A percentile compares a stretch with the other conserved stretches of the same genome.
Evolutionary conservation across 2,113 vertebrate genomes (phyloP).

Genomic region (Clarias batrachus): DNA sequence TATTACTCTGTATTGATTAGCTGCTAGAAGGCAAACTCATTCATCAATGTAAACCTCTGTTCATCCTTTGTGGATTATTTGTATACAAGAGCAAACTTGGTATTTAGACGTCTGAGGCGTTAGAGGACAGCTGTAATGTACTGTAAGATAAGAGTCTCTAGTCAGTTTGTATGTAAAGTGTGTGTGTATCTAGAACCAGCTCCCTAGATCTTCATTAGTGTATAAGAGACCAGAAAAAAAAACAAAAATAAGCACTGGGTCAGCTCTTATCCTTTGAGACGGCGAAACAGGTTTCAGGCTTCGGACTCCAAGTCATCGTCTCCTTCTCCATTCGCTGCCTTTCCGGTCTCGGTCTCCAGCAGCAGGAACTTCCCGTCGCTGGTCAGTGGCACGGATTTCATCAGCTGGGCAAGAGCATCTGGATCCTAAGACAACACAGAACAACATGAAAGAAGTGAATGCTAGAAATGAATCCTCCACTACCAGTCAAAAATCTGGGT

Average conservation of each 20-base stretch:
- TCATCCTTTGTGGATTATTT: background rate
- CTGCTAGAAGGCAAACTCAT: background rate
- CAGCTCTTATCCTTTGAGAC: background rate
- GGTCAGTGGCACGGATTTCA: conserved; percentile 89
- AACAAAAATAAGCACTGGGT: background rate
- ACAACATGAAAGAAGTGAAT: background rate
- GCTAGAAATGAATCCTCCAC: no score
- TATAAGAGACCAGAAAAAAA: background rate
- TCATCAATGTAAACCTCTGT: background rate
- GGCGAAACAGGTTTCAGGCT: conserved; percentile 69
- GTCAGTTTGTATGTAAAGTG: background rate
- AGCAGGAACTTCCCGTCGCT: conserved; percentile 91
- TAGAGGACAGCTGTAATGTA: background rate
- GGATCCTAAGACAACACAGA: conserved; percentile 77
- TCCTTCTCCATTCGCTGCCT: conserved; percentile 65
- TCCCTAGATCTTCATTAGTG: background rate
- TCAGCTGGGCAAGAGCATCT: conserved; percentile 86
- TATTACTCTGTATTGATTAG: background rate
- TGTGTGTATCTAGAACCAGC: conserved; percentile 4
- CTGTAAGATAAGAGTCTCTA: background rate
- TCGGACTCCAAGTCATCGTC: conserved; percentile 87
- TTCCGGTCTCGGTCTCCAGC: conserved; percentile 75
- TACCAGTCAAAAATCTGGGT: no score
- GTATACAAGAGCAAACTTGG: background rate
- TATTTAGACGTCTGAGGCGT: background rate